A percentile compares a stretch with the other conserved stretches of the same genome.
phyloP scores from a whole-genome alignment of 2,797 vertebrate species.

The Calcarius lapponicus region DNA sequence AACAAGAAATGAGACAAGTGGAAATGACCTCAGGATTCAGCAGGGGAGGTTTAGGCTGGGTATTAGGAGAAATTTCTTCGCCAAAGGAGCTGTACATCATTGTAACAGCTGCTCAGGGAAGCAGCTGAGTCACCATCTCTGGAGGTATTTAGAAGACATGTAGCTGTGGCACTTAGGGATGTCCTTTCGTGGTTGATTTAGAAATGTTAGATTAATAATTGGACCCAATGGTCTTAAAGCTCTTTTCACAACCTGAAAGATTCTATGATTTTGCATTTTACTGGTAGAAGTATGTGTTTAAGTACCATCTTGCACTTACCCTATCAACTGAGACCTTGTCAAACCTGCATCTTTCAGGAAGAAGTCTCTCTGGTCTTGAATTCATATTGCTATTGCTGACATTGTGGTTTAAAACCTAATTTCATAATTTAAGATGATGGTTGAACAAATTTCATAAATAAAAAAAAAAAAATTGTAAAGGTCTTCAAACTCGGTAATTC shows the following conservation, averaged over 20 bases:
- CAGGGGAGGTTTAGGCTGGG: background rate
- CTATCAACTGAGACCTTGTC: background rate
- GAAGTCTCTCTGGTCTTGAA: background rate
- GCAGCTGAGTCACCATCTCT: background rate
- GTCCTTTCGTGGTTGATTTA: background rate
- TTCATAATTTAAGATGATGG: background rate
- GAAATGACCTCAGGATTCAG: background rate
- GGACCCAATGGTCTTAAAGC: background rate
- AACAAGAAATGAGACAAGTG: background rate
- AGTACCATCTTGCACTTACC: background rate
- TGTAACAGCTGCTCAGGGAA: background rate
- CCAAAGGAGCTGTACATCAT: background rate
- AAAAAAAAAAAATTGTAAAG: background rate
- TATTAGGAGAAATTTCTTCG: background rate
- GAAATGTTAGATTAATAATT: background rate
- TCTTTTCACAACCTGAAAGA: background rate
- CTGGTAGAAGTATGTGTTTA: background rate
- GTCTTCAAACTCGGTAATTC: background rate
- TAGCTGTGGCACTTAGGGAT: background rate
- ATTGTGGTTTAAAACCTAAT: background rate
- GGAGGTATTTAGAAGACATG: background rate
- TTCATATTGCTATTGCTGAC: background rate
- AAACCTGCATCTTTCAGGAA: background rate
- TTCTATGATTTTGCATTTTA: background rate
- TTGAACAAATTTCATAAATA: background rate